phyloP scores from a whole-genome alignment of 2,797 vertebrate genomes.

The Siniperca obscura region DNA sequence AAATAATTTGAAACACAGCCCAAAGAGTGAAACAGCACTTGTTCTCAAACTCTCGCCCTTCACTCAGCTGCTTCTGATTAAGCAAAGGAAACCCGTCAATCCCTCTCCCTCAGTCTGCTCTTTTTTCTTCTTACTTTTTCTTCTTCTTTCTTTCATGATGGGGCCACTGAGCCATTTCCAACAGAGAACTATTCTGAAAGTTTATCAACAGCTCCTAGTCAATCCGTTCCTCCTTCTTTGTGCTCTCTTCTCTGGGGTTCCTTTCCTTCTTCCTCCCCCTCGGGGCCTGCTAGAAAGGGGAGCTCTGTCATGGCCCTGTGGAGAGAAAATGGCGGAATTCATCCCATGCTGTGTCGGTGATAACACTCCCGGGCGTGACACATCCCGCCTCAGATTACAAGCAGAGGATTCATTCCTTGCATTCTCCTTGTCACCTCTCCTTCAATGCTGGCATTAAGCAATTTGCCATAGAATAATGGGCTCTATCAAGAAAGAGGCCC shows the following conservation, averaged over 20 bases:
- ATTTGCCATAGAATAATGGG: slow-evolving; percentile 78
- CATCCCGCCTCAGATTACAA: slow-evolving; percentile 77
- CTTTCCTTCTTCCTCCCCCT: slow-evolving; percentile 61
- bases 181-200: slow-evolving; percentile 80
- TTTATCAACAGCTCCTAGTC: slow-evolving; percentile 81
- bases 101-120: slow-evolving; percentile 46
- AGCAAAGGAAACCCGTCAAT: slow-evolving; percentile 63
- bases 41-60: slow-evolving; percentile 61
- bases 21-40: slow-evolving; percentile 71
- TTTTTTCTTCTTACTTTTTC: slow-evolving; percentile 48
- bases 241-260: slow-evolving; percentile 60
- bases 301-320: slow-evolving; percentile 73
- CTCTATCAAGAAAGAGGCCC: slow-evolving; percentile 68
- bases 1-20: slow-evolving; percentile 48
- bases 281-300: slow-evolving; percentile 71
- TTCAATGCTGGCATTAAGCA: slow-evolving; percentile 80
- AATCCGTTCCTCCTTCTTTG: slow-evolving; percentile 74
- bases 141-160: slow-evolving; percentile 62
- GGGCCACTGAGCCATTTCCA: slow-evolving; percentile 61
- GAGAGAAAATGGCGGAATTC: slow-evolving; percentile 83
- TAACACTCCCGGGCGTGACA: slow-evolving; percentile 78
- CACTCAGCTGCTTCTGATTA: slow-evolving; percentile 78
- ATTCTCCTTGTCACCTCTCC: slow-evolving; percentile 78
- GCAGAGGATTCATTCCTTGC: slow-evolving; percentile 80
- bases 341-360: slow-evolving; percentile 77